phyloP scores from a whole-genome alignment of 2,888 invertebrate genomes.

The Drepanosiphum platanoidis region DNA sequence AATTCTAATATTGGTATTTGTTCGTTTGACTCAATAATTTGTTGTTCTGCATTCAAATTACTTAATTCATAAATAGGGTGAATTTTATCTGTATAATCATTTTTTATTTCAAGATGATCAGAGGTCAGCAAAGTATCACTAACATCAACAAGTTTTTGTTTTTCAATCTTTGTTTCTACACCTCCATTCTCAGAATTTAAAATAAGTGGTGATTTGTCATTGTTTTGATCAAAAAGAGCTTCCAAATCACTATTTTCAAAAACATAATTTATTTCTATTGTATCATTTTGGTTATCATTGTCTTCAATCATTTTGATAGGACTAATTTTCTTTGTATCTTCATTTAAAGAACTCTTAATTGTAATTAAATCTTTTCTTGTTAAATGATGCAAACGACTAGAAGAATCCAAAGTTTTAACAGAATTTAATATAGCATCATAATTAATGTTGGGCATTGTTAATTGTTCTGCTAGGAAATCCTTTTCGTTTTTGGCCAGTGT shows the following conservation, averaged over 20 bases:
- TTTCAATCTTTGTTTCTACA: not conserved
- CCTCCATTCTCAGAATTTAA: constrained; percentile 35
- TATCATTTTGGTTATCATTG: constrained; percentile 14
- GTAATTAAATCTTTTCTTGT: constrained; percentile 55
- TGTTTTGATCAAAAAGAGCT: constrained; percentile 21
- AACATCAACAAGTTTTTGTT: constrained; percentile 8
- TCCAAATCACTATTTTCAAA: constrained; percentile 45
- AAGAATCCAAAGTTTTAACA: constrained; percentile 45
- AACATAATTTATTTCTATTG: constrained; percentile 30
- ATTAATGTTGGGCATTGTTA: constrained; percentile 57
- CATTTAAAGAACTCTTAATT: constrained; percentile 56
- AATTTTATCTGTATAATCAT: constrained; percentile 30
- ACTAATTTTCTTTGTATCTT: constrained; percentile 12
- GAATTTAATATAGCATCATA: constrained; percentile 54
- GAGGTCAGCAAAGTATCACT: not conserved
- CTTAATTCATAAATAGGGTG: constrained; percentile 18
- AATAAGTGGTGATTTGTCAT: not conserved
- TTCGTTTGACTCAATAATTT: constrained; percentile 39
- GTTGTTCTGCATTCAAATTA: constrained; percentile 33
- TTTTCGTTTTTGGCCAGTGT: constrained; percentile 63
- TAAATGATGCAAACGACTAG: constrained; percentile 54
- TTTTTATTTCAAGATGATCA: constrained; percentile 25
- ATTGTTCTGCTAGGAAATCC: constrained; percentile 63
- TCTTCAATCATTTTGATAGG: not conserved
- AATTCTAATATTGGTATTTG: constrained; percentile 54